These are phyloP conservation scores for Entosphenus tridentatus DNA, from an alignment of 2,113 vertebrate genomes.

Conservation along the genomic window DNA sequence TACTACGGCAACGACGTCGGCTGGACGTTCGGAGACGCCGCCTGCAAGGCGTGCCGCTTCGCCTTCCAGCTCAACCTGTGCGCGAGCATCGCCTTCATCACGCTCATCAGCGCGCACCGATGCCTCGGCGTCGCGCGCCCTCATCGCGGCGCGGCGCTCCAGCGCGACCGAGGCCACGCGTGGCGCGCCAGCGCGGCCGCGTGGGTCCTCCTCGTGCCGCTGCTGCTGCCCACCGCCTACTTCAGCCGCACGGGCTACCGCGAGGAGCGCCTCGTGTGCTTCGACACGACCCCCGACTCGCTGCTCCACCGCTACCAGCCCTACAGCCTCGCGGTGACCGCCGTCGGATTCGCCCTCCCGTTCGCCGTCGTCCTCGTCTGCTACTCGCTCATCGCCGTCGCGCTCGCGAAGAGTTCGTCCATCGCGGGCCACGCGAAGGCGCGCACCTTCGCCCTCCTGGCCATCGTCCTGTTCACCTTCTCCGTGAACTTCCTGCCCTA, in stretches of 20 bases:
- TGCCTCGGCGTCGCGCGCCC: conserved; percentile 21
- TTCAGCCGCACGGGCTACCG: conserved; percentile 16
- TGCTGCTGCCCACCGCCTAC: conserved; percentile 16
- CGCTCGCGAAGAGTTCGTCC: too few species aligned
- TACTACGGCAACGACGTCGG: conserved; percentile 15
- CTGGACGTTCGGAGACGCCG: conserved; percentile 19
- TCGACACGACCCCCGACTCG: conserved; percentile 13
- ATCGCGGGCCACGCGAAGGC: too few species aligned
- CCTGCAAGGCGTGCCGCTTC: conserved; percentile 19
- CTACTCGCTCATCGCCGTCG: conserved; percentile 10
- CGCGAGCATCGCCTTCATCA: conserved; percentile 21
- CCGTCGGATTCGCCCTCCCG: conserved; percentile 19
- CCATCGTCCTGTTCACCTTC: too few species aligned
- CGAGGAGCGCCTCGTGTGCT: conserved; percentile 16
- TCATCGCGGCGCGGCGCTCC: conserved; percentile 13
- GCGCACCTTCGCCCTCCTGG: too few species aligned
- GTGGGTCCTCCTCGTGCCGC: conserved; percentile 16
- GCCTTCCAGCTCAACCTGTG: conserved; percentile 22
- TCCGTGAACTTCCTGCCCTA: too few species aligned
- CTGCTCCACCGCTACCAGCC: conserved; percentile 15
- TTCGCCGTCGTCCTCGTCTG: conserved; percentile 15
- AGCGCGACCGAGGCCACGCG: conserved; percentile 12
- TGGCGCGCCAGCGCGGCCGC: neutral
- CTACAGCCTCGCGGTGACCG: conserved; percentile 14
- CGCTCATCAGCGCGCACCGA: conserved; percentile 21